Evolutionary conservation across 53 echinoderm and acorn worm genomes (phyloP).

Genomic region (Glandiceps talaboti): DNA sequence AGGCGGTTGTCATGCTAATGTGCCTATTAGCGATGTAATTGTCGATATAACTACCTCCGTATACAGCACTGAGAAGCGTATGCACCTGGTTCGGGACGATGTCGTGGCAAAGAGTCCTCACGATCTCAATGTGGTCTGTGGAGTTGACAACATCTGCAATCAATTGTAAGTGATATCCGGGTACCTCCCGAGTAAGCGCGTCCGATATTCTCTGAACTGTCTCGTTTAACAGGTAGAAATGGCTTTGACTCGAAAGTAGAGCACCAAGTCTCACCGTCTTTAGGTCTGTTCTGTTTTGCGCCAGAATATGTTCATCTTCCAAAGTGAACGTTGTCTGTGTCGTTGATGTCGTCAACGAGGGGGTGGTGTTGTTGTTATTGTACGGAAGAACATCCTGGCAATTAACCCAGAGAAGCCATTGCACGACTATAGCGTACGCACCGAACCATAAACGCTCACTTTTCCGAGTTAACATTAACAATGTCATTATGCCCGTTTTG

Average conservation of each 20-base stretch:
- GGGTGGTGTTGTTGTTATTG: too few species aligned
- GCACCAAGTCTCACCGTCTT: not conserved
- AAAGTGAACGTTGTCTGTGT: too few species aligned
- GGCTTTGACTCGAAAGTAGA: not conserved
- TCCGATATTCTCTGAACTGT: not conserved
- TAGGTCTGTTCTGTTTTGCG: too few species aligned
- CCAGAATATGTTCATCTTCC: too few species aligned
- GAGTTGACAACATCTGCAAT: not conserved
- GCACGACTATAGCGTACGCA: too few species aligned
- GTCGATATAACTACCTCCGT: not conserved
- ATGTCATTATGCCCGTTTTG: too few species aligned
- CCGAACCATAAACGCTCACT: too few species aligned
- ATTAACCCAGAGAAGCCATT: too few species aligned
- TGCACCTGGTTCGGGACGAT: not conserved
- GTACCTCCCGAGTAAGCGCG: not conserved
- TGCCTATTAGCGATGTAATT: not conserved
- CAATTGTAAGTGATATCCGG: not conserved
- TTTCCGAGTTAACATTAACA: too few species aligned
- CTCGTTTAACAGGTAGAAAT: not conserved
- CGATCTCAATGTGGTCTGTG: not conserved
- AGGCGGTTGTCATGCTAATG: not conserved
- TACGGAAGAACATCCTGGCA: too few species aligned
- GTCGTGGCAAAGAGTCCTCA: not conserved
- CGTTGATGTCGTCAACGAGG: too few species aligned
- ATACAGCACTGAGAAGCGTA: not conserved